phyloP scores from a whole-genome alignment of 2,113 vertebrate genomes.

The Otis tarda region DNA sequence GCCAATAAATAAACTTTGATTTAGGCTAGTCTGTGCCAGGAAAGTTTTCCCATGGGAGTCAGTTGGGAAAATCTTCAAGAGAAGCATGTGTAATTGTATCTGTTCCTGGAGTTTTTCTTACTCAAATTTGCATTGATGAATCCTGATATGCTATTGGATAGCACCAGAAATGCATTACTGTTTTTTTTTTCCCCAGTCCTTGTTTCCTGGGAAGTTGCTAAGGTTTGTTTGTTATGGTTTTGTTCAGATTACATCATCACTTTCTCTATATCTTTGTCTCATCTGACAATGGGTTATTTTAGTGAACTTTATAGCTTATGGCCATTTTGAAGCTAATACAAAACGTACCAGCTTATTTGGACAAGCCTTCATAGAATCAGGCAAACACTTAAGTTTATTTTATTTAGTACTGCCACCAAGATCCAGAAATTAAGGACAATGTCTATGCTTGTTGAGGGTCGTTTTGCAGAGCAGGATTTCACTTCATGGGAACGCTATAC shows the following conservation, averaged over 20 bases:
- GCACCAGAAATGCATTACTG: background rate
- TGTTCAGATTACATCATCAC: background rate
- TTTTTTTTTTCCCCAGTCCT: background rate
- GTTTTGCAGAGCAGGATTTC: background rate
- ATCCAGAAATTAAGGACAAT: background rate
- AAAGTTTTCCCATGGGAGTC: constrained; percentile 3
- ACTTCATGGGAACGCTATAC: background rate
- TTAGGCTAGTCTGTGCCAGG: background rate
- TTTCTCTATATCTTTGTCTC: background rate
- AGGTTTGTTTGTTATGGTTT: background rate
- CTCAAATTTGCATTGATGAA: background rate
- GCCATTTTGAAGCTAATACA: background rate
- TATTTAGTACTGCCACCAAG: background rate
- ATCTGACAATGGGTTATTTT: background rate
- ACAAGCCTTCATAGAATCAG: background rate
- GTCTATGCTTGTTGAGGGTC: background rate
- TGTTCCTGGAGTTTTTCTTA: background rate
- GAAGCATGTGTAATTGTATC: background rate
- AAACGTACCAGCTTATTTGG: background rate
- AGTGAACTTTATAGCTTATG: background rate
- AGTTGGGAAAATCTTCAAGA: background rate
- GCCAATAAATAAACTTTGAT: background rate
- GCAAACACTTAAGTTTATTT: background rate
- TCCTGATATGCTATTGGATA: background rate
- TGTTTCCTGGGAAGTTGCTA: background rate